Base-by-base conservation (phyloP, 1,140 invertebrate genomes). In the Pogonomyrmex barbatus region DNA sequence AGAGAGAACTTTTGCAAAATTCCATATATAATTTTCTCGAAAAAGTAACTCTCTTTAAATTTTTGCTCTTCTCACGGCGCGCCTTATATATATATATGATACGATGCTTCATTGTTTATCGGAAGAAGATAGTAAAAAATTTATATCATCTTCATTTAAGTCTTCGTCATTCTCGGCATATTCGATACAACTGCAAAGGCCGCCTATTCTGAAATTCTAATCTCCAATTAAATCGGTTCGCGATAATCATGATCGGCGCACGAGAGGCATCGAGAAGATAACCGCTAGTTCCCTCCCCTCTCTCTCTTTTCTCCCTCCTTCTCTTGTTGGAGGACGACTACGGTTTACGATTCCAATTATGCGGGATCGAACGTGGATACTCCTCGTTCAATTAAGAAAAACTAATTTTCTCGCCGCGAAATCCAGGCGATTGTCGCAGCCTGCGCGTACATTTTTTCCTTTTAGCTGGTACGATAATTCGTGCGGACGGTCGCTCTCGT, bases 371-470 rank as follows among this genome's bases (percentile, higher is more conserved):
- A 91, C 88, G 87, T 88, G 78, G 79, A 88, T 79, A 79, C 76
- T 60, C 83, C 86, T 88, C 86, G 82, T 92, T 89, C 92, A 93
- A 93, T 93, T 93, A 93, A 93, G 92, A 92, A 93, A 93, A 93
- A 92, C 93, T 93, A 92, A 93, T 93, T 93, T 91, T 91, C 79
- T 79, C 89, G 47, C 84, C 85, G 75, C 87, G 83, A 90, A 88
- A 91, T 86, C 78, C 88, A 77, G 52, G n/a, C 83, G 82, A 47
- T 89, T 65, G 56, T 79, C 87, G 73, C 45, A 33, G 83, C 75
- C 63, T 50, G 82, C 77, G 85, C 75, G 39, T 84, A 62, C n/a
- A n/a, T 42, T 42, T 81, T 78, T 87, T 91, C 60, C 67, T 24
- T 54, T 88, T 85, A 65, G 39, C 17, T 45, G 33, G 73, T 54